These are phyloP conservation scores for Papilio glaucus DNA, from an alignment of 1,140 invertebrate genomes.

Conservation along the genomic window DNA sequence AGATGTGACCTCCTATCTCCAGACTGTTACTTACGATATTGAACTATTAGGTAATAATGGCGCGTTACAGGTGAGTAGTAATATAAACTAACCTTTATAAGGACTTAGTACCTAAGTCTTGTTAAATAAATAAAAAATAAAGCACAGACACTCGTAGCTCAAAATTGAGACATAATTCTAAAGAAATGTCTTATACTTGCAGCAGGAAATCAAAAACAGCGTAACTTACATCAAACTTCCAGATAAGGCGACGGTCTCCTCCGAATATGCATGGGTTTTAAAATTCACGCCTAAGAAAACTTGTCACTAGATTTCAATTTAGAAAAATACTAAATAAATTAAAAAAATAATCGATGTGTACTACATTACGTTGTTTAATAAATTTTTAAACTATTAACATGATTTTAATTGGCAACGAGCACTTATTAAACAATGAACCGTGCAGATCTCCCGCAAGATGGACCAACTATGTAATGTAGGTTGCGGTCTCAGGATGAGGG, in stretches of 20 bases:
- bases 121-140: too few species aligned
- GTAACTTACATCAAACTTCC: conserved; percentile 38
- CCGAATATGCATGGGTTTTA: conserved; percentile 42
- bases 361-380: background rate
- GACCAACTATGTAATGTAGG: too few species aligned
- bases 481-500: too few species aligned
- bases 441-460: too few species aligned
- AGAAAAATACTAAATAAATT: background rate
- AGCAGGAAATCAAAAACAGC: conserved; percentile 45
- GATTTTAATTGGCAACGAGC: too few species aligned
- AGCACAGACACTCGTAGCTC: too few species aligned
- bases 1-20: conserved; percentile 64
- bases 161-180: too few species aligned
- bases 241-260: conserved; percentile 21
- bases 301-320: background rate
- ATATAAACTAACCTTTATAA: background rate
- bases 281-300: conserved; percentile 36
- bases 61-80: conserved; percentile 49
- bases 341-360: background rate
- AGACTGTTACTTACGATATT: conserved; percentile 60
- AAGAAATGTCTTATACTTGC: too few species aligned
- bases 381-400: background rate
- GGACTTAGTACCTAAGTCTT: too few species aligned
- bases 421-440: too few species aligned
- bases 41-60: conserved; percentile 74